Evolutionary conservation across 2,113 vertebrate genomes (phyloP), one percentile per base, ranked within the genome.

Genomic region (Zosterops borbonicus): DNA sequence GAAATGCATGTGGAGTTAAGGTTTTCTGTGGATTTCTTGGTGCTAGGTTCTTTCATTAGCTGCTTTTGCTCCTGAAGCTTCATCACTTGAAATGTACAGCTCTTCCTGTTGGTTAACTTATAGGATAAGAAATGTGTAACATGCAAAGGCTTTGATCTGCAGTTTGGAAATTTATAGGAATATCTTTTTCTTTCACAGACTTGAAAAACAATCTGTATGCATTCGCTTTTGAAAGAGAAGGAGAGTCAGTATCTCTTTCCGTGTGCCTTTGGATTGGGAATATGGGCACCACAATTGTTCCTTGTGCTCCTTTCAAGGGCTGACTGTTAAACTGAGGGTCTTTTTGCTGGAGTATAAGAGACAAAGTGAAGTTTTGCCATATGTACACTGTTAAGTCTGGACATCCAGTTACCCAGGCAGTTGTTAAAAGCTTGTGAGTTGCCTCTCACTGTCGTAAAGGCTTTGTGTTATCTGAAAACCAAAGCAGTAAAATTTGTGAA

Each of bases 281-380:
- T 28, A 10, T 1, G 4, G 49, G n/a, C 0, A 0, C 1, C 2
- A 18, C 33, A 55, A 2, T 58, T 47, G n/a, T 75, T 85, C 29
- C 37, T 19, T 1, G 0, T 35, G 46, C 13, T 77, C 24, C 23
- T 80, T 68, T 41, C 49, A 81, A 50, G 49, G 63, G 14, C 25
- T 37, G 1, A 1, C 22, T 67, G 44, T 65, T 82, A 39, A 11
- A 35, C 53, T 6, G 7, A 15, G n/a, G 9, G 14, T 70, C 37
- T 46, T 74, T 29, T 35, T 64, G 29, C 44, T 80, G 41, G 37
- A 76, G 31, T 58, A 11, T 31, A 59, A 64, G 59, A 89, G 46
- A 17, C 42, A 60, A 86, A 63, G 20, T 27, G 22, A 52, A 33
- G 8, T 9, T 85, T 90, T 86, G 16, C 50, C 1, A 1, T 55